Evolutionary conservation across 2,888 invertebrate species (phyloP).

Genomic region (Oligia fasciuncula): DNA sequence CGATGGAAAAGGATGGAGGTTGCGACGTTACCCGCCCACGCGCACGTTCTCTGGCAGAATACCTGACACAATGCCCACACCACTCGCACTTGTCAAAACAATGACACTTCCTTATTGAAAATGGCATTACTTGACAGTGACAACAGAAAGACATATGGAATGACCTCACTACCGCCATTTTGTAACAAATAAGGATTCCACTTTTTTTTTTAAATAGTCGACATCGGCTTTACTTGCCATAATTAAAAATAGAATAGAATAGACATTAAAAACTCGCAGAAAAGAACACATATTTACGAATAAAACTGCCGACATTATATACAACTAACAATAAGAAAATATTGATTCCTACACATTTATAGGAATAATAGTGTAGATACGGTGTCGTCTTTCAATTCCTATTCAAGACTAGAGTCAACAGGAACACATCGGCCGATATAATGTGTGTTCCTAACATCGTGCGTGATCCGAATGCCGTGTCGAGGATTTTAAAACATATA

Average conservation of each 20-base stretch:
- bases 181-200: neutral
- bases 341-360: neutral
- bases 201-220: too few relatives aligned
- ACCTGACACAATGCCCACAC: too few relatives aligned
- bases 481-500: conserved; percentile 37
- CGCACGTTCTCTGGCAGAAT: too few relatives aligned
- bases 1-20: too few relatives aligned
- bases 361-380: conserved; percentile 20
- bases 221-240: too few relatives aligned
- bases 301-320: neutral
- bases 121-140: too few relatives aligned
- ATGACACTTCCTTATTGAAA: too few relatives aligned
- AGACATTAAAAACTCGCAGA: neutral
- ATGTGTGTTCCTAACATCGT: conserved; percentile 32
- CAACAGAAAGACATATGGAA: too few relatives aligned
- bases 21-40: too few relatives aligned
- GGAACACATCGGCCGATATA: conserved; percentile 29
- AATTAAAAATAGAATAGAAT: too few relatives aligned
- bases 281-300: neutral
- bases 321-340: neutral
- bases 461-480: conserved; percentile 51
- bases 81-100: too few relatives aligned
- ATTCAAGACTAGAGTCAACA: conserved; percentile 54
- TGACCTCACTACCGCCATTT: too few relatives aligned
- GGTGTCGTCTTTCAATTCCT: conserved; percentile 49